Percentiles rank a stretch among this genome's conserved stretches.
phyloP scores from a whole-genome alignment of 1,140 invertebrate species.

The Galleria mellonella region DNA sequence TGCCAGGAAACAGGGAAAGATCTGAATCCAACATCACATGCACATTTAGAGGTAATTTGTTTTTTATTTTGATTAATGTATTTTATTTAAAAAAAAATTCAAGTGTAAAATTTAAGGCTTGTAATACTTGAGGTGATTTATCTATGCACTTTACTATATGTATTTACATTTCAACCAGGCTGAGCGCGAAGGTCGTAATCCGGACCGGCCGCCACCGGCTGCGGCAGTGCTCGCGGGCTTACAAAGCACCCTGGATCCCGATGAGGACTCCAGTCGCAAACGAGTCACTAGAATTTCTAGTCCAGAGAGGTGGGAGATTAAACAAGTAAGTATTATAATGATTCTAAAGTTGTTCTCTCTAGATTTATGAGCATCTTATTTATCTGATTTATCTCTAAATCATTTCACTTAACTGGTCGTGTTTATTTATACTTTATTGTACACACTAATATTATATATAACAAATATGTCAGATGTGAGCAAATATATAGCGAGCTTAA shows the following conservation, averaged over 20 bases:
- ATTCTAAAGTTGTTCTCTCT: neutral
- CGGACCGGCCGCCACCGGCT: conserved; percentile 82
- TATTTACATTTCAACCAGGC: conserved; percentile 71
- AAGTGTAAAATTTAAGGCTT: too few species aligned
- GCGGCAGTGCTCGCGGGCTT: conserved; percentile 81
- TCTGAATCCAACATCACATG: conserved; percentile 89
- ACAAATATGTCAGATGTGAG: too few species aligned
- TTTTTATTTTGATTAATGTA: too few species aligned
- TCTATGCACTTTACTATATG: too few species aligned
- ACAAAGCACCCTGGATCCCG: conserved; percentile 82
- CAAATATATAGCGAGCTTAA: too few species aligned
- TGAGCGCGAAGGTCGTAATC: conserved; percentile 86
- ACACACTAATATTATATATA: too few species aligned
- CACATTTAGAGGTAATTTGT: conserved; percentile 62
- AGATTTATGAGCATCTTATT: too few species aligned
- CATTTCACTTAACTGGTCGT: neutral
- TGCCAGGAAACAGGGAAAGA: conserved; percentile 96
- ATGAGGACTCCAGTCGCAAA: conserved; percentile 86
- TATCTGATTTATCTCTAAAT: neutral
- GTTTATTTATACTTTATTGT: too few species aligned
- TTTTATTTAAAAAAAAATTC: too few species aligned
- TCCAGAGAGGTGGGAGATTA: conserved; percentile 95
- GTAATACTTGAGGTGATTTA: too few species aligned
- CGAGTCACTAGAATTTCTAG: conserved; percentile 94
- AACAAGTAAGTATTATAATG: conserved; percentile 71